Evolutionary conservation across 2,888 invertebrate genomes (phyloP).

Genomic region (Epiblema foenella): DNA sequence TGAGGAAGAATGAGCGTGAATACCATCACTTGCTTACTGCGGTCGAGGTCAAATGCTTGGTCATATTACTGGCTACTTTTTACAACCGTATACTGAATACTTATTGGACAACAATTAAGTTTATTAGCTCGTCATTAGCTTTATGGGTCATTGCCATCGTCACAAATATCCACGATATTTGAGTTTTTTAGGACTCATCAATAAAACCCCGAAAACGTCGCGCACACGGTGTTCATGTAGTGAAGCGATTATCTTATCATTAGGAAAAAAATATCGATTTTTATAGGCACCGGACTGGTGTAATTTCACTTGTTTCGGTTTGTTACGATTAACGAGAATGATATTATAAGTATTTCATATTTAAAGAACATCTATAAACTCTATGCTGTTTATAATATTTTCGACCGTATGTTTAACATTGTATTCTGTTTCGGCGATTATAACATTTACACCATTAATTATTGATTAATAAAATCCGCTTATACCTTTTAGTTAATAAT

Average conservation of each 20-base stretch:
- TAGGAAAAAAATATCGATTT: constrained; percentile 7
- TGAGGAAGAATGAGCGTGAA: no score
- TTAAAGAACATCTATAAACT: neutral
- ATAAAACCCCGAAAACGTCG: neutral
- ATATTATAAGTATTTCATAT: neutral
- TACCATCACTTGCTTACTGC: neutral
- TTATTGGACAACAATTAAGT: constrained; percentile 11
- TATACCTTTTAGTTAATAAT: no score
- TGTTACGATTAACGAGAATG: neutral
- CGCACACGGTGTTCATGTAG: neutral
- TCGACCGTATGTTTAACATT: no score
- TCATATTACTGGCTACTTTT: neutral
- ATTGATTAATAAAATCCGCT: no score
- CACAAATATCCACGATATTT: constrained; percentile 1
- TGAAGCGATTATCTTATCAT: constrained; percentile 21
- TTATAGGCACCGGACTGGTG: neutral
- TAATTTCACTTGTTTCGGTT: neutral
- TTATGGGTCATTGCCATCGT: constrained; percentile 14
- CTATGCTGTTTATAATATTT: no score
- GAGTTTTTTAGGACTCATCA: constrained; percentile 9
- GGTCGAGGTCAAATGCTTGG: neutral
- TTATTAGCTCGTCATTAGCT: constrained; percentile 14
- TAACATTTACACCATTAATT: no score
- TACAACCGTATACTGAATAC: neutral
- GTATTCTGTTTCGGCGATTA: no score